Evolutionary conservation across 1,140 invertebrate species (phyloP).

Genomic region (Heliothis subflexa): DNA sequence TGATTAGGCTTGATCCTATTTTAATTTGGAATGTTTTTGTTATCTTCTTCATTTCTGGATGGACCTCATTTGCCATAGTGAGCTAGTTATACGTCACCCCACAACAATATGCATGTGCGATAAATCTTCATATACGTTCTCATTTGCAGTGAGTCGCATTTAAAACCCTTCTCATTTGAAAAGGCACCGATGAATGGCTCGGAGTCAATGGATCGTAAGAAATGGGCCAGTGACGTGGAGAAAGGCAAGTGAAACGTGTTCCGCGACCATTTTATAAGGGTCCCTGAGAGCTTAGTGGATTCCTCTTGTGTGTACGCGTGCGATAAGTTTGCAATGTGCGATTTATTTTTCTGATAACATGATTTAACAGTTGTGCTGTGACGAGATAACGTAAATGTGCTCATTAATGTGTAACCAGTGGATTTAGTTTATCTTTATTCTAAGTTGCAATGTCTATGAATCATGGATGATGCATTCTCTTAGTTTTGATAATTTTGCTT

Average conservation of each 20-base stretch:
- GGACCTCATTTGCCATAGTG: background rate
- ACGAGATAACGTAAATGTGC: background rate
- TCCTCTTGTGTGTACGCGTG: slow-evolving; percentile 43
- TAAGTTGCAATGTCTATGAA: too few relatives aligned
- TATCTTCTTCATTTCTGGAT: background rate
- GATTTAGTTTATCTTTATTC: background rate
- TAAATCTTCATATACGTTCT: slow-evolving; percentile 66
- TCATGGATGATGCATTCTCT: too few relatives aligned
- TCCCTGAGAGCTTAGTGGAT: slow-evolving; percentile 48
- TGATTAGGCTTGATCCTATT: background rate
- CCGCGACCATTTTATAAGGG: slow-evolving; percentile 55
- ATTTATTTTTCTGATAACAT: slow-evolving; percentile 29
- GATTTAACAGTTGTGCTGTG: slow-evolving; percentile 21
- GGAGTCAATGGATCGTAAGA: slow-evolving; percentile 82
- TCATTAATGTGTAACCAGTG: background rate
- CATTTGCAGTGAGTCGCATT: slow-evolving; percentile 69
- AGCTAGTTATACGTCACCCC: slow-evolving; percentile 38
- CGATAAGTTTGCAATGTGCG: slow-evolving; percentile 47
- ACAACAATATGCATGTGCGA: slow-evolving; percentile 45
- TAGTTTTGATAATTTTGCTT: too few relatives aligned
- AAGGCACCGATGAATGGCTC: slow-evolving; percentile 78
- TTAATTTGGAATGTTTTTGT: background rate
- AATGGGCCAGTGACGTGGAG: slow-evolving; percentile 77
- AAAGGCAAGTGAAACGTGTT: slow-evolving; percentile 63
- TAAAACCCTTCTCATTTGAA: slow-evolving; percentile 72